A percentile compares a stretch with the other conserved stretches of the same genome.
Evolutionary conservation across 2,113 vertebrate species (phyloP).

Genomic region (Toxotes jaculatrix): DNA sequence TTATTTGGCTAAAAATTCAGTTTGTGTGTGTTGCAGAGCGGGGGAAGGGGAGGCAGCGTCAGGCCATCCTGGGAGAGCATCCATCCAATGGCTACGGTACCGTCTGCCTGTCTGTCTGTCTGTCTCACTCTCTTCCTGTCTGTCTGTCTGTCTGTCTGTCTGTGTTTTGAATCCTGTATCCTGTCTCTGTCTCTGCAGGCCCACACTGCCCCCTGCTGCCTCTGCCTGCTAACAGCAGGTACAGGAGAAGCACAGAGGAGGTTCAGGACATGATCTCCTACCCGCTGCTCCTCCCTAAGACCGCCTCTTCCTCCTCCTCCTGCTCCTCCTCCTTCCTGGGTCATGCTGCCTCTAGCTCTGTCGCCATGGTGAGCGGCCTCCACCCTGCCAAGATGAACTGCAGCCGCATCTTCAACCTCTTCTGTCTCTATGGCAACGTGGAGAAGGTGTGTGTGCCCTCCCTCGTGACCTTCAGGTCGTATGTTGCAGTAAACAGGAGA

Average conservation of each 20-base stretch:
- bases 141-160: background rate
- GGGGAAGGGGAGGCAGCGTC: constrained; percentile 91
- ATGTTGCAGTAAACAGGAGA: too few relatives aligned
- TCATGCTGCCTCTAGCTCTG: constrained; percentile 86
- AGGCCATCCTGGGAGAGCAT: constrained; percentile 95
- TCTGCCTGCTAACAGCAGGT: constrained; percentile 87
- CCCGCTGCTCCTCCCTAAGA: constrained; percentile 85
- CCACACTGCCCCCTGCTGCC: constrained; percentile 91
- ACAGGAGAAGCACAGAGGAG: constrained; percentile 89
- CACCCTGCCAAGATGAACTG: constrained; percentile 95
- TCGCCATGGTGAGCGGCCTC: constrained; percentile 94
- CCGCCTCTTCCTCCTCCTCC: constrained; percentile 61
- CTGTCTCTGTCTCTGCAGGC: constrained; percentile 72
- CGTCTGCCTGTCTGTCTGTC: background rate
- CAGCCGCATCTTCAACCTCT: constrained; percentile 93
- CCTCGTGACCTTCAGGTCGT: too few relatives aligned
- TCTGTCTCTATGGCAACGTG: constrained; percentile 96
- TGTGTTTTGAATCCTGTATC: too few relatives aligned
- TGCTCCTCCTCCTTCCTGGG: constrained; percentile 86
- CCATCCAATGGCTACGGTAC: constrained; percentile 94
- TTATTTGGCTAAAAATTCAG: background rate
- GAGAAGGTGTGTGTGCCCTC: constrained; percentile 87
- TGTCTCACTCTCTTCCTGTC: background rate
- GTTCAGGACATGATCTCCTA: constrained; percentile 90
- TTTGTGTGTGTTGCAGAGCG: constrained; percentile 85